Evolutionary conservation across 2,113 vertebrate genomes (phyloP).

Genomic region (Laterallus jamaicensis): DNA sequence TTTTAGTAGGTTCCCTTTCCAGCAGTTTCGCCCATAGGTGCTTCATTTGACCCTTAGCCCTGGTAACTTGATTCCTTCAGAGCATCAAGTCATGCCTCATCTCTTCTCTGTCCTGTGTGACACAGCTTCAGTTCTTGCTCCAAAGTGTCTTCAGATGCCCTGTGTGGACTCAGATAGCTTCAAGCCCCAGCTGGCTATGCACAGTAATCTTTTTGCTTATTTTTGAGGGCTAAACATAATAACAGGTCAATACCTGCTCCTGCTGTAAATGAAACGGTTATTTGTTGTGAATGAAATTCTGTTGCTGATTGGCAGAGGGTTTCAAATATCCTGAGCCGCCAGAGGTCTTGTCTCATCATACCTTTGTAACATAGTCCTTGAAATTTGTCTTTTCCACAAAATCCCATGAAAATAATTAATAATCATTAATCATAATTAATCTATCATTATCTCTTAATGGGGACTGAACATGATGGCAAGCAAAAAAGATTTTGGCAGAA

Average conservation of each 20-base stretch:
- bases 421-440: background rate
- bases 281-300: background rate
- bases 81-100: background rate
- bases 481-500: background rate
- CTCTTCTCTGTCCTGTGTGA: background rate
- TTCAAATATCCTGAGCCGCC: background rate
- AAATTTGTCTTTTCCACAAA: background rate
- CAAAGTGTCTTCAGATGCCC: background rate
- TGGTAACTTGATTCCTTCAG: background rate
- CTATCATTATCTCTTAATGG: background rate
- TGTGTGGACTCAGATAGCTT: background rate
- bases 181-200: background rate
- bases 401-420: background rate
- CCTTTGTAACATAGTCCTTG: background rate
- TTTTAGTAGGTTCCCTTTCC: background rate
- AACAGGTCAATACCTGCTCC: background rate
- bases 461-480: background rate
- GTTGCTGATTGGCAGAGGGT: background rate
- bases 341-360: background rate
- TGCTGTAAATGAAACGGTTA: background rate
- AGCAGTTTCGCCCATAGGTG: background rate
- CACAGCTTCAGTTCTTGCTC: background rate
- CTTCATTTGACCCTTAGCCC: background rate
- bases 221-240: background rate
- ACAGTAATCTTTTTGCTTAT: background rate